Evolutionary conservation across 2,113 vertebrate species (phyloP), one percentile per base, ranked within the genome.

Genomic region (Hystrix cristata): DNA sequence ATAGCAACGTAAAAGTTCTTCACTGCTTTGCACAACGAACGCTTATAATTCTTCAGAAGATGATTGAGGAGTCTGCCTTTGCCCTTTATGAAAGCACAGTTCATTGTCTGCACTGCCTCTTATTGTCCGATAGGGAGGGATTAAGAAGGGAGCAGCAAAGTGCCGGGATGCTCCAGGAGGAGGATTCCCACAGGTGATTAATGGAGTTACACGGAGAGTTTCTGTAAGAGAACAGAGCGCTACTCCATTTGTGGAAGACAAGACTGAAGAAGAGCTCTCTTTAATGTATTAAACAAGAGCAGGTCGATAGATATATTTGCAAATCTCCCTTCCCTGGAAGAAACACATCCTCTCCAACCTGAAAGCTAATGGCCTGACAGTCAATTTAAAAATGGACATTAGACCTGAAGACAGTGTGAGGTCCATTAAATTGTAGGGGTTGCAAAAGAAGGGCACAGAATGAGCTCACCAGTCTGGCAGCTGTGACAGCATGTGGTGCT

Each of bases 351-450:
- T 48, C 27, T 46, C 67, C 53, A 69, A 93, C 55, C 80, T 23
- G n/a, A 94, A 69, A 95, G 46, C 43, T 86, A 89, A 95, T 93
- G 90, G 72, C 72, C 31, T 21, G 34, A 13, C 53, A 95, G 46
- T 78, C 94, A 67, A 7, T 91, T 96, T 94, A 57, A 91, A 95
- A 96, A 74, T 34, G 72, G 87, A 86, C 79, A 59, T 92, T 43
- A 94, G 78, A 67, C 53, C 14, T 4, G 23, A 72, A 55, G 94
- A 72, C 93, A 96, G 89, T 91, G 86, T 14, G 65, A 81, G 76
- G 43, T 25, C 82, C 78, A 46, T 94, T 92, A 78, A 93, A 62
- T 57, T 85, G 76, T 48, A 90, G 60, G 69, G 57, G 19, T 86
- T 91, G 89, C 65, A 46, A 91, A 92, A 95, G 78, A 55, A n/a